Evolutionary conservation across 2,888 invertebrate genomes (phyloP), one percentile per base, ranked within the genome.

Genomic region (Drosophila tripunctata): DNA sequence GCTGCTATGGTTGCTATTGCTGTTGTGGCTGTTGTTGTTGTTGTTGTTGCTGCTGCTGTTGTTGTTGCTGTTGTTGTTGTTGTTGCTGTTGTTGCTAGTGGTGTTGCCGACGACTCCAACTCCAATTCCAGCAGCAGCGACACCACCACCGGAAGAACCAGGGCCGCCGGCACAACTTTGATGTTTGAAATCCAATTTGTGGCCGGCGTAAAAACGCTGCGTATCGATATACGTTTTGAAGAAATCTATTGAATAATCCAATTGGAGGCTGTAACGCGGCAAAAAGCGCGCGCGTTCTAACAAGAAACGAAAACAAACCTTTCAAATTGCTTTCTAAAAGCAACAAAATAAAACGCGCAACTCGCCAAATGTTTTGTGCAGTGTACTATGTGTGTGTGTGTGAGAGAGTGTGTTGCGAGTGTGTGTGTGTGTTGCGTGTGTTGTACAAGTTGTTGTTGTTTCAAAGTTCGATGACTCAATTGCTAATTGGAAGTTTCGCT

Each of bases 161-260:
- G 91, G 91, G 93, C 93, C 93, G 92, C 93, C 93, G 92, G 93
- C 92, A 95, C 93, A 94, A 94, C 94, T 94, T 92, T 94, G 94
- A 93, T 95, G 94, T 93, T 95, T 96, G 95, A 95, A 96, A 94
- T 94, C 96, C 95, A 94, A 95, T 94, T 94, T 95, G 95, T 93
- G 92, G 95, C 94, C 93, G 94, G 90, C 93, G 94, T 90, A 90
- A 71, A 90, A 90, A 85, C 90, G 87, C 85, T 83, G 83, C 89
- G 90, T 90, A 88, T 90, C 90, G 86, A 90, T 90, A 83, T 90
- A 90, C 90, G 90, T 90, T 86, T 90, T 90, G 89, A 90, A 90
- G 70, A 90, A 89, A 78, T 90, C 90, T 82, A 90, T 89, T 84
- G 90, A 89, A 86, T 84, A 83, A 86, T 85, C 87, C 87, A 88